These are phyloP conservation scores for Chascanopsetta lugubris DNA, from an alignment of 2,113 vertebrate genomes.

Conservation along the genomic window DNA sequence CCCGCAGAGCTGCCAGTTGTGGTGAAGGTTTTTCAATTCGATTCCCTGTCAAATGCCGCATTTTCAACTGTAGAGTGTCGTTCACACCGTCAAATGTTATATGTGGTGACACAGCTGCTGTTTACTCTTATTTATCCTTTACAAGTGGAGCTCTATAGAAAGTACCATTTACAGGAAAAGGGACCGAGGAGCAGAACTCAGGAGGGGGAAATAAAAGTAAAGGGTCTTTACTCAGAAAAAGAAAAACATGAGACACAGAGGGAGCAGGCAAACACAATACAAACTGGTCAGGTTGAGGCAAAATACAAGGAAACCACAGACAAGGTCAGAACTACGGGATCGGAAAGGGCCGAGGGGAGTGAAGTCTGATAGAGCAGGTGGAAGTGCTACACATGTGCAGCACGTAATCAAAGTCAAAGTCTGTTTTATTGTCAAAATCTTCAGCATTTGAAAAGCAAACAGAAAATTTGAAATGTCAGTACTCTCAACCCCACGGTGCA, in stretches of 20 bases:
- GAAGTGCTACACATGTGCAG: neutral
- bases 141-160: neutral
- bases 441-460: too few relatives aligned
- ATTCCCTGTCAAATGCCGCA: neutral
- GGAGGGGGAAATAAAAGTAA: neutral
- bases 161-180: neutral
- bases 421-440: too few relatives aligned
- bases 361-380: neutral
- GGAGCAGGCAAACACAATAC: neutral
- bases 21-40: neutral
- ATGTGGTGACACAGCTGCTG: neutral
- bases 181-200: neutral
- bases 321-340: neutral
- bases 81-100: constrained; percentile 5
- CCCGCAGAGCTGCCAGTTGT: neutral
- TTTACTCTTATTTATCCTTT: neutral
- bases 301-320: neutral
- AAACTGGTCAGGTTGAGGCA: neutral
- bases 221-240: neutral
- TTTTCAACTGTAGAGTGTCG: neutral
- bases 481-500: too few relatives aligned
- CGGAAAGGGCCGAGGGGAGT: neutral
- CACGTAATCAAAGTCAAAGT: too few relatives aligned
- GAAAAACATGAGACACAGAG: neutral
- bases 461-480: too few relatives aligned